Evolutionary conservation across 2,888 invertebrate genomes (phyloP).

Genomic region (Tachina lurida): DNA sequence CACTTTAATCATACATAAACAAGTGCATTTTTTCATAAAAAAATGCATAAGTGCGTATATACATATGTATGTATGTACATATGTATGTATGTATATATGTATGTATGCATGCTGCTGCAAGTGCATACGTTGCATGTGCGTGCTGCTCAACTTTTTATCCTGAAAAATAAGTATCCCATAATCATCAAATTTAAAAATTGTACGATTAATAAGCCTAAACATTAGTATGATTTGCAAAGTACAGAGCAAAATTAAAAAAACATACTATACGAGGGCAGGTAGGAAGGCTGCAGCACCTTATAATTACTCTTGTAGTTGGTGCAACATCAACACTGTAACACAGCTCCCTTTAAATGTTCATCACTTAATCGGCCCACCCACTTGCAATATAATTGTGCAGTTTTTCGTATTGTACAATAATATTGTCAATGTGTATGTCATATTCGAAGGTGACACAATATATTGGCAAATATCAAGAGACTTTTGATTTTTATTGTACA

Average conservation of each 20-base stretch:
- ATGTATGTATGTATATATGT: constrained; percentile 12
- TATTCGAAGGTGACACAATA: too few species aligned
- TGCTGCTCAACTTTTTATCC: constrained; percentile 25
- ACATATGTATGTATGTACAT: constrained; percentile 13
- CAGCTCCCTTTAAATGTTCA: too few species aligned
- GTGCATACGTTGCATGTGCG: constrained; percentile 63
- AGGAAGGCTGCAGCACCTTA: too few species aligned
- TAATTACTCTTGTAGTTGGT: too few species aligned
- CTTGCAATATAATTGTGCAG: too few species aligned
- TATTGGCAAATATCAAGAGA: too few species aligned
- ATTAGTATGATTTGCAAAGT: constrained; percentile 1
- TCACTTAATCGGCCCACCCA: too few species aligned
- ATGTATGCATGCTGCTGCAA: constrained; percentile 31
- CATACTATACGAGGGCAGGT: neutral
- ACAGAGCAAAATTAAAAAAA: neutral
- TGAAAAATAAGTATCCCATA: constrained; percentile 44
- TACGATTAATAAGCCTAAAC: constrained; percentile 48
- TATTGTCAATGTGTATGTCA: too few species aligned
- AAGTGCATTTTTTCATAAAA: neutral
- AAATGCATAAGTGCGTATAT: neutral
- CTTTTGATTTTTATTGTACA: too few species aligned
- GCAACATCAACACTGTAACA: too few species aligned
- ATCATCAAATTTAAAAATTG: constrained; percentile 60
- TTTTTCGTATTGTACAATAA: too few species aligned
- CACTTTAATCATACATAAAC: neutral